phyloP scores from a whole-genome alignment of 2,797 vertebrate species.

The Lepilemur septentrionalis region DNA sequence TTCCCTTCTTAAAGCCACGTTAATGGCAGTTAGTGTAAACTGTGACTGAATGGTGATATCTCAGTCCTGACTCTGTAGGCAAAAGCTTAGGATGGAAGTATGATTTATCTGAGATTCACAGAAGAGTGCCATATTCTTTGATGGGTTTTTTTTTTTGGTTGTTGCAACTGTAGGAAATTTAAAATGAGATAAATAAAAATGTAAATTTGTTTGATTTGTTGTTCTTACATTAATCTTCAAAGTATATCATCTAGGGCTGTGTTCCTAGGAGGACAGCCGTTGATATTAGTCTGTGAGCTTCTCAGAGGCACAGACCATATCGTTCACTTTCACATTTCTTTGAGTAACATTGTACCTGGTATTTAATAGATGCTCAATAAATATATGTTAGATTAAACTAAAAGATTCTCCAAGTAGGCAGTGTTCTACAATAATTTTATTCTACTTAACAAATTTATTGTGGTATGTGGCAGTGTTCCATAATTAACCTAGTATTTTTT shows the following conservation, averaged over 20 bases:
- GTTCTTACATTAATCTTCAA: conserved; percentile 4
- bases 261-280: not conserved
- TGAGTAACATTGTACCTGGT: conserved; percentile 24
- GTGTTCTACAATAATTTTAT: not conserved
- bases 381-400: not conserved
- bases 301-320: not conserved
- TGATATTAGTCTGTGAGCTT: conserved; percentile 35
- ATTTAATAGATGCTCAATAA: conserved; percentile 33
- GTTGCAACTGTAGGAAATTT: conserved; percentile 27
- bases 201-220: conserved; percentile 20
- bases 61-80: not conserved
- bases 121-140: not conserved
- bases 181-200: conserved; percentile 37
- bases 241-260: not conserved
- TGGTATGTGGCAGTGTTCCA: not conserved
- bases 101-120: not conserved
- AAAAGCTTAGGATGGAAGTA: conserved; percentile 2
- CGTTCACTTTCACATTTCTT: not conserved
- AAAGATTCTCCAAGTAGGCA: not conserved
- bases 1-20: conserved; percentile 26
- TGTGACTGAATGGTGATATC: not conserved
- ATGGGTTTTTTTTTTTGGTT: not conserved
- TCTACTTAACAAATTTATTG: conserved; percentile 19
- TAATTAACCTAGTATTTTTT: not conserved
- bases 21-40: conserved; percentile 11